These are phyloP conservation scores for Phataginus tetradactyla DNA, from an alignment of 2,797 vertebrate species.

Conservation along the genomic window DNA sequence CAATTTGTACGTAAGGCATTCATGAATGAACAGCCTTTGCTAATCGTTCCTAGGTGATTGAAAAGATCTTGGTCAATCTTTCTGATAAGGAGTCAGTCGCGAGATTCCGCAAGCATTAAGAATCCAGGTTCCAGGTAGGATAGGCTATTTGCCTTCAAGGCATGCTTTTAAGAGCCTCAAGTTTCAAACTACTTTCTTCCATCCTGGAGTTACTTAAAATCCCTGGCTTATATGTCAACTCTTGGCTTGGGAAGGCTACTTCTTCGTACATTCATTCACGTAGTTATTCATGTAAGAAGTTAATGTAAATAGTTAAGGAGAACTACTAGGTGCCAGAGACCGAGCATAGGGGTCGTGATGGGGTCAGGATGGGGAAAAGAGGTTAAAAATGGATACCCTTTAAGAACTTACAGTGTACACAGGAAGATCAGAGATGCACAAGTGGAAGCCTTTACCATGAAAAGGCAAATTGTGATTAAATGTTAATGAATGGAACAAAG, in stretches of 20 bases:
- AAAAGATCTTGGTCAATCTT: background rate
- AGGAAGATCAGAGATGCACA: background rate
- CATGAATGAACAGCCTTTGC: constrained; percentile 72
- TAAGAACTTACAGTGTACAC: background rate
- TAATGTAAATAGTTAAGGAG: background rate
- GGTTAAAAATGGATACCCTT: background rate
- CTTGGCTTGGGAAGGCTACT: background rate
- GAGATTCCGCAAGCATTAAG: background rate
- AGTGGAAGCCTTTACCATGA: background rate
- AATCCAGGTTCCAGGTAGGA: background rate
- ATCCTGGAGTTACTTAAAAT: background rate
- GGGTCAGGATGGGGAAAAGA: background rate
- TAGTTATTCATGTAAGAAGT: background rate
- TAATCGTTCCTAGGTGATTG: constrained; percentile 69
- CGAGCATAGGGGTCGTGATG: background rate
- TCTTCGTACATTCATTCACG: background rate
- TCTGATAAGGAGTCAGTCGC: background rate
- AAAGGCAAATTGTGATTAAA: background rate
- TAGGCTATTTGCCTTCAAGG: background rate
- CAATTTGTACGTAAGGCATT: constrained; percentile 49
- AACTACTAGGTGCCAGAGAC: background rate
- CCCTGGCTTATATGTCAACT: background rate
- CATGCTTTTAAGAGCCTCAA: background rate
- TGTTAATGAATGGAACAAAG: background rate
- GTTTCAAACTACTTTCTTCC: background rate